Evolutionary conservation across 2,888 invertebrate species (phyloP).

Genomic region (Oxycera nigricornis): DNA sequence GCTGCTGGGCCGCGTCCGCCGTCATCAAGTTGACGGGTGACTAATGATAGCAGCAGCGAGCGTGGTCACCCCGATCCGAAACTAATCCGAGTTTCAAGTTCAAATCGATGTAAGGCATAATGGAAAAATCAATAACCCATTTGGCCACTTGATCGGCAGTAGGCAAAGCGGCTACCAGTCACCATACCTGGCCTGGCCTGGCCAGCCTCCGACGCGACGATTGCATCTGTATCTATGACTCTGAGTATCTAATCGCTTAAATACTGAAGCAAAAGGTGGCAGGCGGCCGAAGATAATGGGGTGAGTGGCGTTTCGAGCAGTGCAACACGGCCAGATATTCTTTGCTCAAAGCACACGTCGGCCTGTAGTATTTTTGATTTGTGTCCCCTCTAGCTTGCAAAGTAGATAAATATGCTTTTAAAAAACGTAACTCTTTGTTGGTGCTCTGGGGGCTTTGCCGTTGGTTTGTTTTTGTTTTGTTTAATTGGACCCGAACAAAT

Average conservation of each 20-base stretch:
- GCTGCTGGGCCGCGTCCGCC: background rate
- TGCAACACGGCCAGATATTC: background rate
- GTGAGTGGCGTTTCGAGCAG: background rate
- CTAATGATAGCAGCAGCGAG: constrained; percentile 12
- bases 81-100: constrained; percentile 22
- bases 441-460: background rate
- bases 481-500: background rate
- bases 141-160: constrained; percentile 28
- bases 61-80: constrained; percentile 8
- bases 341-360: background rate
- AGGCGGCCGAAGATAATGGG: constrained; percentile 10
- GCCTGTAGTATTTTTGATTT: background rate
- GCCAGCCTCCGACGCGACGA: no score
- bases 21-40: constrained; percentile 19
- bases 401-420: constrained; percentile 4
- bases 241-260: constrained; percentile 18
- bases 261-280: constrained; percentile 14
- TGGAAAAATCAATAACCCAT: constrained; percentile 29
- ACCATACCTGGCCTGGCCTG: background rate
- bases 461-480: background rate
- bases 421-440: background rate
- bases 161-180: background rate
- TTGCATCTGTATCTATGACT: background rate
- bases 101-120: constrained; percentile 27
- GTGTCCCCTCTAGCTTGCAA: background rate